Evolutionary conservation across 2,888 invertebrate species (phyloP).

Genomic region (Synergus gifuensis): DNA sequence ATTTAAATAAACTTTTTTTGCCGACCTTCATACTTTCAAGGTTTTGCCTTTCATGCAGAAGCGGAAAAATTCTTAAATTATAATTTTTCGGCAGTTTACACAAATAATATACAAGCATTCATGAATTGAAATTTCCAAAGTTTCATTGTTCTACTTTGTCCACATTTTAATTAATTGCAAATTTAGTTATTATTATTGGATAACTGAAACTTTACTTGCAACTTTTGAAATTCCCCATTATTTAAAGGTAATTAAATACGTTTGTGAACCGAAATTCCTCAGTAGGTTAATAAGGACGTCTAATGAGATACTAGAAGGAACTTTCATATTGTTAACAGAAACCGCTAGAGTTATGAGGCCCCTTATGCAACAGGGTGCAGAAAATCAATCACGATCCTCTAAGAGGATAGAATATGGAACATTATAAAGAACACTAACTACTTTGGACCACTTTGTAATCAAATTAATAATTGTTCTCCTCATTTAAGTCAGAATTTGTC

Average conservation of each 20-base stretch:
- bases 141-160: background rate
- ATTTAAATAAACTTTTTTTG: too few species aligned
- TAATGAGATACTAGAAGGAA: conserved; percentile 1
- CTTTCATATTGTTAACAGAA: conserved; percentile 6
- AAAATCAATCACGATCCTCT: background rate
- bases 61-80: too few species aligned
- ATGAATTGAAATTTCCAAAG: too few species aligned
- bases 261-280: background rate
- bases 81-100: too few species aligned
- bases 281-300: conserved; percentile 5
- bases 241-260: background rate
- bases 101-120: too few species aligned
- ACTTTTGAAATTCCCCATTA: background rate
- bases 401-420: background rate
- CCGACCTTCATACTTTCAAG: too few species aligned
- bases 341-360: background rate
- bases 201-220: background rate
- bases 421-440: background rate
- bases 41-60: too few species aligned
- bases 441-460: background rate
- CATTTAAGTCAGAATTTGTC: background rate
- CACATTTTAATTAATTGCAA: background rate
- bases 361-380: conserved; percentile 20
- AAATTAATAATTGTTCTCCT: background rate
- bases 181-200: background rate